phyloP scores from a whole-genome alignment of 2,888 invertebrate genomes.

The Dicyrtoma fusca region DNA sequence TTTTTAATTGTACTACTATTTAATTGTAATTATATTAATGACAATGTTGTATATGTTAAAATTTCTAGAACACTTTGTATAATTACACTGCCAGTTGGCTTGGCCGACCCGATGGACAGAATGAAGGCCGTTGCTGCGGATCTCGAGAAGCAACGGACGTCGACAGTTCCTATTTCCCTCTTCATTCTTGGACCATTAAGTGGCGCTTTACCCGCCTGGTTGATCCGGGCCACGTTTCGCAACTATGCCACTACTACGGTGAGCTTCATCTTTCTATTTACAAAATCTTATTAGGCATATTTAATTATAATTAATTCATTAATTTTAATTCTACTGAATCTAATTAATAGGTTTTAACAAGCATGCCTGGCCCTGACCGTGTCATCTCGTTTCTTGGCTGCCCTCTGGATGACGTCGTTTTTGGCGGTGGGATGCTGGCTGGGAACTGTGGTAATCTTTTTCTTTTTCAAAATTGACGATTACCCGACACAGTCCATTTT shows the following conservation, averaged over 20 bases:
- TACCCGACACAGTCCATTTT: too few species aligned
- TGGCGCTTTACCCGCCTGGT: conserved; percentile 33
- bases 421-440: conserved; percentile 35
- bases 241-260: conserved; percentile 37
- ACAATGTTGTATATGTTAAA: background rate
- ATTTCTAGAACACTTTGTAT: conserved; percentile 31
- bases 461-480: too few species aligned
- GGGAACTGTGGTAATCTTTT: conserved; percentile 42
- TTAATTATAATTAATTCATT: background rate
- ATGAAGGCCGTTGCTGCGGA: conserved; percentile 10
- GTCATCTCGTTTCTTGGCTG: conserved; percentile 25
- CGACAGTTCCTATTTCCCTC: conserved; percentile 30
- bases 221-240: conserved; percentile 24
- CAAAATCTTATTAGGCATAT: background rate
- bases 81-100: conserved; percentile 32
- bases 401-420: conserved; percentile 35
- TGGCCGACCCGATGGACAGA: conserved; percentile 23
- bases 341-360: conserved; percentile 24
- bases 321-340: too few species aligned
- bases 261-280: background rate
- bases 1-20: background rate
- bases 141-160: conserved; percentile 24
- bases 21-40: background rate
- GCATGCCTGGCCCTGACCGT: conserved; percentile 32
- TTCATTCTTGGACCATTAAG: conserved; percentile 31